Evolutionary conservation across 1,140 invertebrate species (phyloP).

Genomic region (Dendroctonus ponderosae): DNA sequence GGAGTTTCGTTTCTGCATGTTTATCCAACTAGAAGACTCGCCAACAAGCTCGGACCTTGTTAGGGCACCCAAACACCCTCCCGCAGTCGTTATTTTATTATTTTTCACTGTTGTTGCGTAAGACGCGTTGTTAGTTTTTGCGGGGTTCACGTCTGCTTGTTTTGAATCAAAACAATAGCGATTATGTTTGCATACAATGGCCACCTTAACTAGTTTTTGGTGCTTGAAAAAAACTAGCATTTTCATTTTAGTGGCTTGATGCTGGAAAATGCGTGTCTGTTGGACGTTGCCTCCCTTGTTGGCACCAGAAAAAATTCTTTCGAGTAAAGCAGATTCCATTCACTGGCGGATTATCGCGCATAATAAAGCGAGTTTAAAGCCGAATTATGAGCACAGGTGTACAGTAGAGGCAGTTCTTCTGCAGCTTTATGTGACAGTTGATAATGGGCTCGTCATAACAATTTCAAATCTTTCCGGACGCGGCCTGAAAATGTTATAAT

Average conservation of each 20-base stretch:
- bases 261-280: no score
- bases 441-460: conserved; percentile 31
- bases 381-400: conserved; percentile 23
- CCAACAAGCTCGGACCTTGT: conserved; percentile 25
- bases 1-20: conserved; percentile 26
- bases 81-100: conserved; percentile 6
- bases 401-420: not conserved
- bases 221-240: no score
- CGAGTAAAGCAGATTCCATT: no score
- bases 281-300: no score
- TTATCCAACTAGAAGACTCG: conserved; percentile 25
- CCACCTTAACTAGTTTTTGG: no score
- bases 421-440: conserved; percentile 25
- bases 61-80: conserved; percentile 6
- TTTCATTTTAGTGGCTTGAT: no score
- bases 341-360: no score
- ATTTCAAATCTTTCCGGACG: conserved; percentile 8
- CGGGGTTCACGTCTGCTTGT: not conserved
- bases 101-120: conserved; percentile 13
- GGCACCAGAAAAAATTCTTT: not conserved
- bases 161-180: no score
- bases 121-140: conserved; percentile 3
- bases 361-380: conserved; percentile 6
- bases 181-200: no score
- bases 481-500: conserved; percentile 27